Base-by-base conservation (phyloP, 2,888 invertebrate genomes). In the Lutraria lutraria region DNA sequence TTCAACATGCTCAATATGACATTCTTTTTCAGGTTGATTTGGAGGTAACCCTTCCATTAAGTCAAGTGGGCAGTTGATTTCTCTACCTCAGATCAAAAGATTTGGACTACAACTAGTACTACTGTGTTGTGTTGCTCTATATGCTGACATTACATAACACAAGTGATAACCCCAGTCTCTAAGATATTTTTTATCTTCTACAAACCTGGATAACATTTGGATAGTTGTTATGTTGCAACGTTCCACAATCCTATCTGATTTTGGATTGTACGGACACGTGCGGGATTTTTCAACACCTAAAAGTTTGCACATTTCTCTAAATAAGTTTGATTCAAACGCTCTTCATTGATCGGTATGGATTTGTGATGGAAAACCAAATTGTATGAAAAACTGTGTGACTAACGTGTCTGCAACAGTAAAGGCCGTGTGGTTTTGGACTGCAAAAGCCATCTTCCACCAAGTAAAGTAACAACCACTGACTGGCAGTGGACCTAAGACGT, bases 391-490 rank as follows among this genome's bases (percentile, higher is more conserved):
- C 53, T 93, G 88, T n/a, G 83, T 84, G 0, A 93, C 91, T 12
- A 93, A 43, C 15, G 87, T 89, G 53, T 91, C 92, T 19, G 92
- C 93, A 4, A 93, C 89, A 13, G 90, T 93, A n/a, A 72, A 63
- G 25, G 92, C 92, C 2, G 87, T 87, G 43, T 92, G 91, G 83
- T 90, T 63, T n/a, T 88, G 84, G 1, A 90, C 86, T 25, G 91
- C 86, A 53, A 79, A 88, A 34, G 89, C 85, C 43, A 83, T 86
- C 25, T 72, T 85, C 92, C 92, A 93, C 63, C 92, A 93, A 15
- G 92, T 89, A 86, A 91, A 94, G 83, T 93, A 93, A 81, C 93
- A 91, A 4, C 85, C 76, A 16, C 89, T 21, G 15, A 94, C 93
- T 19, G 89, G 89, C 3, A 93, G 82, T 15, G 92, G 91, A 19